Evolutionary conservation across 2,888 invertebrate species (phyloP), one percentile per base, ranked within the genome.

Genomic region (Trissolcus japonicus): DNA sequence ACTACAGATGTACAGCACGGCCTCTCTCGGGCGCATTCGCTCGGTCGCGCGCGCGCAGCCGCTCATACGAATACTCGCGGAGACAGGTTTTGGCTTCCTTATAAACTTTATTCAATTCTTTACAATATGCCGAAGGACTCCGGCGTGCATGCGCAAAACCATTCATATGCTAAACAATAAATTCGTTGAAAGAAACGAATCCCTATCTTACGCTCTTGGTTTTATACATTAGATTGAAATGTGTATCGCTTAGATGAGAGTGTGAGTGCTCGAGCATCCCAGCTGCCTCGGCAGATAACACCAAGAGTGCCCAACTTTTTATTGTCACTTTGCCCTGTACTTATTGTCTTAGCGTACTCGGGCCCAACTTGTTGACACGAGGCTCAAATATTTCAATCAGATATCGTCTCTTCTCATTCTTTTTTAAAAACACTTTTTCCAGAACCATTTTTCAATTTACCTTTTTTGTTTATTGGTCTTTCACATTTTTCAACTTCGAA

Each of bases 81-180:
- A 74, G 78, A 80, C 80, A 79, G 80, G 80, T 80, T 80, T 80
- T 72, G 76, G 80, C 78, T 80, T 80, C 85, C 85, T 86, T 86
- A 87, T 86, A 86, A 87, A 87, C 84, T 87, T 88, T 86, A 87
- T 87, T 86, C 87, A 85, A 85, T 86, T 86, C 86, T 87, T 85
- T 84, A 83, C 85, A 85, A 86, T 84, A 83, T 81, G 82, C 83
- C 85, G 85, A 85, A 86, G 84, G 86, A 85, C 83, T 83, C 14
- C 80, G 82, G 80, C 80, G 73, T 80, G 75, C 80, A 81, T 81
- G 74, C 78, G 59, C 79, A 66, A 79, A 46, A 54, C 77, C 69
- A 86, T 87, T 87, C 87, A 87, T 86, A 87, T 87, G 87, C 86
- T 86, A 88, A 88, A 87, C 85, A 87, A 88, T 86, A 86, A 85